Evolutionary conservation across 2,113 vertebrate genomes (phyloP).

Genomic region (Nibea coibor): DNA sequence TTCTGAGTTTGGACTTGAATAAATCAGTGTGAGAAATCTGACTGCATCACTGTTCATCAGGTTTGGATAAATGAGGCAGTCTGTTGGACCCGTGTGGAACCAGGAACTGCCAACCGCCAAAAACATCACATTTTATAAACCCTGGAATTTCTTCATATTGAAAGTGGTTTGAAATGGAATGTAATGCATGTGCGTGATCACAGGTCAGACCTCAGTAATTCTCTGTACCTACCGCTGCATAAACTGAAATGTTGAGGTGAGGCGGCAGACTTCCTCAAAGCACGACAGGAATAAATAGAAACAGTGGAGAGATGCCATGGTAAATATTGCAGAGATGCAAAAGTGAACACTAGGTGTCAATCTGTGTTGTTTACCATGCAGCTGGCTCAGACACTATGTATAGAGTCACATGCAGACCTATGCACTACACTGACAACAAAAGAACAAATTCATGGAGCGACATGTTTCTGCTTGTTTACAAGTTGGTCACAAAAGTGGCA

Average conservation of each 20-base stretch:
- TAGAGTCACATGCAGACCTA: constrained; percentile 7
- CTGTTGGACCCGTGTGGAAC: constrained; percentile 14
- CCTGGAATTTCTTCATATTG: constrained; percentile 46
- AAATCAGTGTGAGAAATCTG: constrained; percentile 21
- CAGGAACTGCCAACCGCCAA: constrained; percentile 15
- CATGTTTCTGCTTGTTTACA: neutral
- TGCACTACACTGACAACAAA: constrained; percentile 6
- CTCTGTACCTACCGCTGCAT: neutral
- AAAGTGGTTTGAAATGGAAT: constrained; percentile 56
- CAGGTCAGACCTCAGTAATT: constrained; percentile 42
- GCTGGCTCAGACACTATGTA: constrained; percentile 28
- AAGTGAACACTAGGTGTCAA: constrained; percentile 21
- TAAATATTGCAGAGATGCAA: constrained; percentile 22
- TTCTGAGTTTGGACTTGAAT: constrained; percentile 12
- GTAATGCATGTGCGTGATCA: constrained; percentile 16
- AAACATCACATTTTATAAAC: constrained; percentile 53
- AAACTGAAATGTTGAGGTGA: constrained; percentile 14
- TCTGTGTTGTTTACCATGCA: constrained; percentile 43
- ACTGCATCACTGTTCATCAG: constrained; percentile 31
- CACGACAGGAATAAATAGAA: constrained; percentile 26
- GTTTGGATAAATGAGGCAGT: constrained; percentile 37
- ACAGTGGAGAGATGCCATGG: constrained; percentile 1
- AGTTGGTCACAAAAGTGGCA: neutral
- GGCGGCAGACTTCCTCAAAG: constrained; percentile 35
- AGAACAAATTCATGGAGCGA: constrained; percentile 9